Conservation (phyloP, 2,113 vertebrate genomes). For the Plestiodon gilberti region DNA sequence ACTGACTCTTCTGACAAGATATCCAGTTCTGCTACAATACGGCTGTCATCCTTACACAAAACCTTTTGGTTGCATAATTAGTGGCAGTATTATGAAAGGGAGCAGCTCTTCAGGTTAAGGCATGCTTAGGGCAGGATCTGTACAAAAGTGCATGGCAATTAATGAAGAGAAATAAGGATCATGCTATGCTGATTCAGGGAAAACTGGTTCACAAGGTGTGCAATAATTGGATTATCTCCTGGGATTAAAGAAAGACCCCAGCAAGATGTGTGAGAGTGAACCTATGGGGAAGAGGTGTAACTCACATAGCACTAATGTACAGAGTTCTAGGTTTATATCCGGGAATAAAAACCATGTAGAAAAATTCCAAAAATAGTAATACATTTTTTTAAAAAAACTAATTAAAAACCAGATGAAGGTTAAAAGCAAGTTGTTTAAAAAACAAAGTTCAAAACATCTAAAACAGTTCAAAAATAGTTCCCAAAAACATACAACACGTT, state of each 20-base stretch:
- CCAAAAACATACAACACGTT: no score
- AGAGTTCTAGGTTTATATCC: no score
- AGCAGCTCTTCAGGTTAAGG: neutral
- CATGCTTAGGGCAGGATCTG: neutral
- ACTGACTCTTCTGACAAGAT: neutral
- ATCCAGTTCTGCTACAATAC: neutral
- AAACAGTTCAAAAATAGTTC: no score
- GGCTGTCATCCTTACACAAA: neutral
- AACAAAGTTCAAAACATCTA: no score
- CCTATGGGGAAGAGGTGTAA: neutral
- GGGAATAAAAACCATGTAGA: no score
- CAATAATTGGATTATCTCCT: neutral
- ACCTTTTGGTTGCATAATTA: slow-evolving; percentile 2
- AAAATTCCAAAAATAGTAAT: no score
- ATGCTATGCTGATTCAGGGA: neutral
- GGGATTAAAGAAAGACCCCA: slow-evolving; percentile 23
- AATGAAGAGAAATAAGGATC: slow-evolving; percentile 3
- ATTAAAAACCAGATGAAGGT: no score
- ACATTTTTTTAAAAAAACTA: no score
- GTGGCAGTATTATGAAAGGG: slow-evolving; percentile 1
- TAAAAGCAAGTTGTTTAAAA: no score
- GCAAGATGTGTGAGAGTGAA: neutral
- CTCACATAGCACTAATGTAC: neutral
- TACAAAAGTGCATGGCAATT: slow-evolving; percentile 29
- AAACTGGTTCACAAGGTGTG: slow-evolving; percentile 17